Conservation (phyloP, 2,797 vertebrate genomes). For the Otolemur crassicaudatus region DNA sequence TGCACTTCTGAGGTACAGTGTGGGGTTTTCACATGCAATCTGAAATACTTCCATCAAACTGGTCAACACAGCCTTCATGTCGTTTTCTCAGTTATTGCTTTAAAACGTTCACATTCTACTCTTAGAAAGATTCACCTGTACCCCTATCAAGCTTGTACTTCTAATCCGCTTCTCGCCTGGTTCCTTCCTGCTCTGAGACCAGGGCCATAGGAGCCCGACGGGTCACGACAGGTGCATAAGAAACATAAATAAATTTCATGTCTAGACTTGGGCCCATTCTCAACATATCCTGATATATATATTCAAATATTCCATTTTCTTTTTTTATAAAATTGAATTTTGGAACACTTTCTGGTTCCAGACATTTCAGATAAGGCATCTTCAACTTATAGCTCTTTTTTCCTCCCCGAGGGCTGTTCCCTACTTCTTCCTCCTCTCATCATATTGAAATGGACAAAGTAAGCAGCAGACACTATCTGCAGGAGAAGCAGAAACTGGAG, state of each 20-base stretch:
- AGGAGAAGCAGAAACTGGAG: constrained; percentile 23
- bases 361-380: background rate
- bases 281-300: no score
- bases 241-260: background rate
- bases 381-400: background rate
- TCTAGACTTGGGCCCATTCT: background rate
- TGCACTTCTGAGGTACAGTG: no score
- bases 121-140: no score
- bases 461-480: constrained; percentile 41
- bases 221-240: background rate
- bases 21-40: no score
- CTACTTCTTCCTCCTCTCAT: background rate
- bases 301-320: background rate
- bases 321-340: background rate
- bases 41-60: no score
- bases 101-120: no score
- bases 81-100: no score
- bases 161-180: no score
- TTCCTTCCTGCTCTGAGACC: no score
- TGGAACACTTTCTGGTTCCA: background rate
- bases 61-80: no score
- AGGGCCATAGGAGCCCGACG: no score
- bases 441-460: background rate
- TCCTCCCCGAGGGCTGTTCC: background rate
- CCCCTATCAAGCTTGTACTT: no score